Evolutionary conservation across 2,888 invertebrate species (phyloP), one percentile per base, ranked within the genome.

Genomic region (Spisula subtruncata): DNA sequence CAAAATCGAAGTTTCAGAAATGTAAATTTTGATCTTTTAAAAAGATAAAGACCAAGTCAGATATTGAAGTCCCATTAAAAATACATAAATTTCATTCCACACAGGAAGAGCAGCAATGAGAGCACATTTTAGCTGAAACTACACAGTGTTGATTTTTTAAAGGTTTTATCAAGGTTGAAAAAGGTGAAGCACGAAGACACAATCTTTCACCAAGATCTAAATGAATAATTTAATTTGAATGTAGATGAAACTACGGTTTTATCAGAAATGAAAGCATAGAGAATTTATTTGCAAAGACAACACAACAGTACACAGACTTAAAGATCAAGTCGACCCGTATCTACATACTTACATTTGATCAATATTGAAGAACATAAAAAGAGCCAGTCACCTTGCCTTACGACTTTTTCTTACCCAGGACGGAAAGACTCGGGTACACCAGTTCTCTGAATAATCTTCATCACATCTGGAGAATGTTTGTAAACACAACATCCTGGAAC

Each of bases 281-380:
- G 60, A 66, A 66, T 5, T 25, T 5, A n/a, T 66, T 25, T n/a
- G n/a, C n/a, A 66, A 66, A 25, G 60, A 66, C n/a, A 66, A 66
- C 60, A 66, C 25, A 66, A 8, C n/a, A 66, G n/a, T n/a, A 66
- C 60, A 66, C 25, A 66, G 60, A 66, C 5, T n/a, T 66, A 25
- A 20, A 12, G 6, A 66, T 66, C 60, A 66, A 66, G 60, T 66
- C 25, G 25, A 25, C 60, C 60, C 5, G 10, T 56, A 0, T 56
- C n/a, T 25, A 66, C n/a, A 66, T 66, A 66, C 60, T 66, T 66
- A 66, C 60, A 66, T 66, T 66, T 66, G 51, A 66, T 66, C 60
- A 66, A 66, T 8, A 66, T 25, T 25, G 60, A n/a, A 25, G 60
- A 25, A 66, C 60, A 66, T 66, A 66, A 66, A 56, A 25, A 66